phyloP scores from a whole-genome alignment of 2,888 invertebrate genomes.

The Folsomia manolachei region DNA sequence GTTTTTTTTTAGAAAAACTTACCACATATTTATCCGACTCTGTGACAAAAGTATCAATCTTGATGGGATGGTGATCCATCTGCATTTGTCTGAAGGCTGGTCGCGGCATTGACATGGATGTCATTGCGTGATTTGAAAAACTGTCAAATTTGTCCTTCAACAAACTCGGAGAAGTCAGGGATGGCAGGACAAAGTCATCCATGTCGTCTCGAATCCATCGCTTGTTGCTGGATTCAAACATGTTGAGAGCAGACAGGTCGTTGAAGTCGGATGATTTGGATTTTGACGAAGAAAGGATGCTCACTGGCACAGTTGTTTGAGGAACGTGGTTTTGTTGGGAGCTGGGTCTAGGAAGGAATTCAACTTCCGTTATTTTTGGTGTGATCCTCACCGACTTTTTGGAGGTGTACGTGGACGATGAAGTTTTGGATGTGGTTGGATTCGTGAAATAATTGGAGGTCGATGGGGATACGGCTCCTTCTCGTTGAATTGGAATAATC shows the following conservation, averaged over 20 bases:
- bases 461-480: not conserved
- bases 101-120: not conserved
- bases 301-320: not conserved
- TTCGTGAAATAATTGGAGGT: constrained; percentile 3
- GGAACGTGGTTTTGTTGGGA: not conserved
- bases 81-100: too few species aligned
- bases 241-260: not conserved
- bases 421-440: constrained; percentile 3
- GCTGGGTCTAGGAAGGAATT: not conserved
- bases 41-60: constrained; percentile 24
- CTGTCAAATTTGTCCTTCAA: not conserved
- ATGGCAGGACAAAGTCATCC: constrained; percentile 27
- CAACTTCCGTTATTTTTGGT: not conserved
- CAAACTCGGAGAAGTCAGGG: not conserved
- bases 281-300: not conserved
- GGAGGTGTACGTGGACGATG: not conserved
- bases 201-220: constrained; percentile 8
- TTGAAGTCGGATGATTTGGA: not conserved
- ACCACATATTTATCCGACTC: constrained; percentile 33
- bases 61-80: constrained; percentile 23
- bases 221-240: constrained; percentile 7
- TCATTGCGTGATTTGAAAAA: constrained; percentile 6
- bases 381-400: not conserved
- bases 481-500: constrained; percentile 33
- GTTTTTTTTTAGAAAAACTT: not conserved